Base-by-base conservation (phyloP, 2,888 invertebrate species). In the Morpho helenor region DNA sequence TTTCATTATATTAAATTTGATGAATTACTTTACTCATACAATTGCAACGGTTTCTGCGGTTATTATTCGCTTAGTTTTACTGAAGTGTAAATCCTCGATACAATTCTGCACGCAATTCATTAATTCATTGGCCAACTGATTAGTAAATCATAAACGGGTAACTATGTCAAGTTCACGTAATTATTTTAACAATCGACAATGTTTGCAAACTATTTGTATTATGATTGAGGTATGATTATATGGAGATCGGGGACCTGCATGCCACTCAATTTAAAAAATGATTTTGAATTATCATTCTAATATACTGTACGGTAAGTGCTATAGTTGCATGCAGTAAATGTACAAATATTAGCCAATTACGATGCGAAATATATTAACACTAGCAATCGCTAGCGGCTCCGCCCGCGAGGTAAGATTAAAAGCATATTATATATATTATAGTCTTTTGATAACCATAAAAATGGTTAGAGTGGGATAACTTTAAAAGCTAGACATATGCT, bases 151-250 rank as follows among this genome's bases (percentile, higher is more conserved):
- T 59, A 59, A 61, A 44, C 58, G 47, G 54, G 54, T 54, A 59
- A 59, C 46, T 63, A 16, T 63, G 63, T 63, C 63, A 63, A 63
- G 63, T 63, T 63, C 63, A 56, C 48, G 54, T 53, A 61, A 61
- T 63, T 57, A 63, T 55, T 57, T 47, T 59, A 63, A 63, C 59
- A 59, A 56, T 59, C 54, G 10, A 56, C 54, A 59, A 45, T 58
- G 59, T 63, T 61, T 45, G 44, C 59, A 49, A 57, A 57, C 54
- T 54, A 61, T 57, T 61, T 52, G 51, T 51, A 49, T 55, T 56
- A 57, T 55, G 49, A 57, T 9, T 59, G 58, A 49, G n/a, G 44
- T 59, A 52, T 53, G 50, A 58, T 62, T 61, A 45, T 39, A 59
- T 49, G 56, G 56, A 56, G 44, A 50, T 44, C 46, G 44, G 48